Evolutionary conservation across 1,140 invertebrate genomes (phyloP).

Genomic region (Caenorhabditis inopinata): DNA sequence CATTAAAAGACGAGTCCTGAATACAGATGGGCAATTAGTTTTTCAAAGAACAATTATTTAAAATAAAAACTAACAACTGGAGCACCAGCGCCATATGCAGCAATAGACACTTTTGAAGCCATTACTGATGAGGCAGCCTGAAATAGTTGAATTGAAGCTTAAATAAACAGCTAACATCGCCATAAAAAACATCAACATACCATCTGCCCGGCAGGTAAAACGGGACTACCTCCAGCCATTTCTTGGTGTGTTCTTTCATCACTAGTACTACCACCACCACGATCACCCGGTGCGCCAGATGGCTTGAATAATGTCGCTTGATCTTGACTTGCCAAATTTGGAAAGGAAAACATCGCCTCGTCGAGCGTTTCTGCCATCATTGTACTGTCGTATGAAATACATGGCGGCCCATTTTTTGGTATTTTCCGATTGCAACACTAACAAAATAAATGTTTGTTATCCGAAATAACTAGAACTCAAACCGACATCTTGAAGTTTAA

Average conservation of each 20-base stretch:
- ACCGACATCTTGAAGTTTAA: too few species aligned
- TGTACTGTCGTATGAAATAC: constrained; percentile 22
- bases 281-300: background rate
- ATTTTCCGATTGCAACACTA: constrained; percentile 5
- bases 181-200: background rate
- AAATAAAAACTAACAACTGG: background rate
- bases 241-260: background rate
- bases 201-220: too few species aligned
- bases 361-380: constrained; percentile 26
- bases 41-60: background rate
- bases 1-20: background rate
- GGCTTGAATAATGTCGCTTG: background rate
- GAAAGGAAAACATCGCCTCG: constrained; percentile 37
- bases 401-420: background rate
- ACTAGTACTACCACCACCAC: background rate
- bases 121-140: background rate
- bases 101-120: background rate
- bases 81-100: background rate
- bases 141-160: background rate
- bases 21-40: background rate
- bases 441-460: background rate
- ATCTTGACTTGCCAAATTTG: constrained; percentile 14
- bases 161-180: background rate
- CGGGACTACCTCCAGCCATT: too few species aligned
- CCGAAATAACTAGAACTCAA: too few species aligned